Conservation (phyloP, 2,797 vertebrate species). For the Manis crassicaudata region DNA sequence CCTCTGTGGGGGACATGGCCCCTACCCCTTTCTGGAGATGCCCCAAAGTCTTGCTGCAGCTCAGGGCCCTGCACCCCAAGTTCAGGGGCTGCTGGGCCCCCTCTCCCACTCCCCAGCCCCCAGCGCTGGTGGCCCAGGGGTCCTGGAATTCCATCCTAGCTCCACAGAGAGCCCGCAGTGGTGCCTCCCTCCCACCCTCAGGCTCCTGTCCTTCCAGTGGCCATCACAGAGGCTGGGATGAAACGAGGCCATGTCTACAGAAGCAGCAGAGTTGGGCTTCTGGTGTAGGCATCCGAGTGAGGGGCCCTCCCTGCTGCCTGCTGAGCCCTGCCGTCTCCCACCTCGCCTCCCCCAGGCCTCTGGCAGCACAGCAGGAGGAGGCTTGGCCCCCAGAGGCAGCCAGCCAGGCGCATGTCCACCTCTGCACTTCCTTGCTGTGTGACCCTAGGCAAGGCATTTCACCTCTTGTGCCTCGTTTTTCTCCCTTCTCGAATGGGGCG, state of each 20-base stretch:
- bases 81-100: neutral
- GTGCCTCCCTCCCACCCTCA: neutral
- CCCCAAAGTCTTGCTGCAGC: neutral
- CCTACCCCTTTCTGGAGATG: neutral
- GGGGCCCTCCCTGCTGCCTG: fast-evolving
- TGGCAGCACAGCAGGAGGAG: no score
- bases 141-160: neutral
- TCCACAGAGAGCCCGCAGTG: neutral
- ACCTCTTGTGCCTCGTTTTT: neutral
- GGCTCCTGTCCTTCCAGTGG: neutral
- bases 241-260: neutral
- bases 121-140: neutral
- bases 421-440: neutral
- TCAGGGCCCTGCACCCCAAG: neutral
- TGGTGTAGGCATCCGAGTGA: neutral
- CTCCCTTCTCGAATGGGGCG: neutral
- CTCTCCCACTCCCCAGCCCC: neutral
- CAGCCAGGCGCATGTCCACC: neutral
- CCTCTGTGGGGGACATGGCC: no score
- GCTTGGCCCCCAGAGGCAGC: neutral
- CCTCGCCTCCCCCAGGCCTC: no score
- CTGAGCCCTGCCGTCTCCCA: neutral
- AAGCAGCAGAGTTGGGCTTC: neutral
- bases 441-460: neutral
- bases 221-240: neutral